Conservation (phyloP, 2,797 vertebrate species). For the Takifugu rubripes region DNA sequence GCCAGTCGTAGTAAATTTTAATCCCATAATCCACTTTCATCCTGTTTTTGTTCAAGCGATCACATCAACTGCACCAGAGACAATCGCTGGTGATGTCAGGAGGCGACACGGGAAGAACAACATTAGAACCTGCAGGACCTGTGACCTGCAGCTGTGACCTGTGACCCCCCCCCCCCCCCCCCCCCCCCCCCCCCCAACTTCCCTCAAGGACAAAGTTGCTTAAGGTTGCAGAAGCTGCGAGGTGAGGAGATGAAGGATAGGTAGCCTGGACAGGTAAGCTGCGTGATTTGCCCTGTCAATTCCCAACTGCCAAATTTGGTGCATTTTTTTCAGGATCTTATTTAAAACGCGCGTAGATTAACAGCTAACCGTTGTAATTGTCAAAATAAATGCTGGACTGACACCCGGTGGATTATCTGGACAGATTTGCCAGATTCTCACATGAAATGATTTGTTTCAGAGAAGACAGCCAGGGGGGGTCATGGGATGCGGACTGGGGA, state of each 20-base stretch:
- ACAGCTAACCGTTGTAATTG: too few relatives aligned
- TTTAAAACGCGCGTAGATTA: too few relatives aligned
- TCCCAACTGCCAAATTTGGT: too few relatives aligned
- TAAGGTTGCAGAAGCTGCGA: slow-evolving; percentile 24
- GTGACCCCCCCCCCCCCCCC: too few relatives aligned
- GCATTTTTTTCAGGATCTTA: too few relatives aligned
- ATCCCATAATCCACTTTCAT: slow-evolving; percentile 79
- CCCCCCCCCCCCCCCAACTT: too few relatives aligned
- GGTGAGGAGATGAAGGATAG: slow-evolving; percentile 19
- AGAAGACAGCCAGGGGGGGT: slow-evolving; percentile 47
- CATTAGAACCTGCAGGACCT: neutral
- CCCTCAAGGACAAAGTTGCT: neutral
- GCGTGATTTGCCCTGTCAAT: too few relatives aligned
- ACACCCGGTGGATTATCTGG: slow-evolving; percentile 9
- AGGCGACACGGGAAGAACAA: slow-evolving; percentile 7
- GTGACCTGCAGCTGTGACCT: neutral
- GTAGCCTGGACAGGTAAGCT: slow-evolving; percentile 47
- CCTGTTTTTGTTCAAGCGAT: slow-evolving; percentile 72
- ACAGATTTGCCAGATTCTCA: slow-evolving; percentile 8
- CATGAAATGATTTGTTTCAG: slow-evolving; percentile 28
- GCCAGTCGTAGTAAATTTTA: slow-evolving; percentile 62
- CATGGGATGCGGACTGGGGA: slow-evolving; percentile 84
- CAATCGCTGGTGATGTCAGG: slow-evolving; percentile 26
- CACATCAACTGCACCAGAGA: slow-evolving; percentile 49
- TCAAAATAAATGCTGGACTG: too few relatives aligned